These are phyloP conservation scores for Regulus satrapa DNA, from an alignment of 2,113 vertebrate genomes.

Conservation along the genomic window DNA sequence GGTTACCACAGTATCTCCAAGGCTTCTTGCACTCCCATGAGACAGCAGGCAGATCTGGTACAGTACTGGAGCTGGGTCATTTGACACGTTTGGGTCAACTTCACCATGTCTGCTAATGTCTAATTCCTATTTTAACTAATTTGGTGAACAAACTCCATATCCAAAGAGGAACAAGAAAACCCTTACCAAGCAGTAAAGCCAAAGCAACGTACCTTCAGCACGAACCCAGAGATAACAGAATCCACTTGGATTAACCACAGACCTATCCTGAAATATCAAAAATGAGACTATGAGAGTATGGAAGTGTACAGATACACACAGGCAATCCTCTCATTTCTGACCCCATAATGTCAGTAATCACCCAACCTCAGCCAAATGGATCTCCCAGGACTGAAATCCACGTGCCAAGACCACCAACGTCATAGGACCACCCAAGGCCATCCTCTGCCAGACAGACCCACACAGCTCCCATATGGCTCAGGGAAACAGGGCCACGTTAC, in stretches of 20 bases:
- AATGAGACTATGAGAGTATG: neutral
- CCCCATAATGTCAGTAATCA: neutral
- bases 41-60: neutral
- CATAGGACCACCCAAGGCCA: neutral
- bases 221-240: neutral
- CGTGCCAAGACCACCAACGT: neutral
- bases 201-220: neutral
- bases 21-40: neutral
- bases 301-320: neutral
- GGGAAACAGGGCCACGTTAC: neutral
- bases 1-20: neutral
- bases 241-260: neutral
- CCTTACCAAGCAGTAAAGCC: neutral
- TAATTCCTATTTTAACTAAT: neutral
- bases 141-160: neutral
- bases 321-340: neutral
- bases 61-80: neutral
- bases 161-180: neutral
- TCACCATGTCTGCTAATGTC: neutral
- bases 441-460: slow-evolving; percentile 16
- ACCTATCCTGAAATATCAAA: neutral
- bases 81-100: neutral
- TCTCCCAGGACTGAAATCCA: neutral
- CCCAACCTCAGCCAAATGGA: neutral
- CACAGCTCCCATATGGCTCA: neutral